Evolutionary conservation across 2,888 invertebrate species (phyloP).

Genomic region (Psylliodes chrysocephalus): DNA sequence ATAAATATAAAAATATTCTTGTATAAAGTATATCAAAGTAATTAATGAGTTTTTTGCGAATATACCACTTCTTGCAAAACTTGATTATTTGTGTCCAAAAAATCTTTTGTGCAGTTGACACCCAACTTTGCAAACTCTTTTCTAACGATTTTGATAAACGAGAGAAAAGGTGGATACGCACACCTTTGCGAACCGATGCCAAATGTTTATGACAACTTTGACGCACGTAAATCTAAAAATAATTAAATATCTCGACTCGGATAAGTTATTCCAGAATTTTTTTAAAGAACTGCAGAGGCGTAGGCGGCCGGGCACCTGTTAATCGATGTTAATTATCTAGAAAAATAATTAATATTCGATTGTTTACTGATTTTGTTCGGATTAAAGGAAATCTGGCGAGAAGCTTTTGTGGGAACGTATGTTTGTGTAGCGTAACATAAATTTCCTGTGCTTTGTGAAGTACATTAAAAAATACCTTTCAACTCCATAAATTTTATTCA

Average conservation of each 20-base stretch:
- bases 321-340: not conserved
- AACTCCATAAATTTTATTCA: no score
- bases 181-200: constrained; percentile 35
- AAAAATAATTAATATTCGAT: not conserved
- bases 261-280: not conserved
- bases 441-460: no score
- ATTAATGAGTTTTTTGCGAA: no score
- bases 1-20: no score
- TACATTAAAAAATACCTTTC: no score
- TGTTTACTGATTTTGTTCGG: not conserved
- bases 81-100: no score
- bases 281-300: not conserved
- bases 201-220: constrained; percentile 54
- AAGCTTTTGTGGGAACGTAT: no score
- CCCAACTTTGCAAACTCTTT: not conserved
- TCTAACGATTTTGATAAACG: not conserved
- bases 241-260: constrained; percentile 34
- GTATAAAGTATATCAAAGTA: no score
- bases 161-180: constrained; percentile 4
- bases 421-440: no score
- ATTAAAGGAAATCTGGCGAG: not conserved
- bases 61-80: no score
- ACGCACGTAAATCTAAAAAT: constrained; percentile 57
- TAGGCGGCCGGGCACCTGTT: not conserved
- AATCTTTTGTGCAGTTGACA: not conserved